Evolutionary conservation across 2,797 vertebrate species (phyloP), one percentile per base, ranked within the genome.

Genomic region (Harpagifer antarcticus): DNA sequence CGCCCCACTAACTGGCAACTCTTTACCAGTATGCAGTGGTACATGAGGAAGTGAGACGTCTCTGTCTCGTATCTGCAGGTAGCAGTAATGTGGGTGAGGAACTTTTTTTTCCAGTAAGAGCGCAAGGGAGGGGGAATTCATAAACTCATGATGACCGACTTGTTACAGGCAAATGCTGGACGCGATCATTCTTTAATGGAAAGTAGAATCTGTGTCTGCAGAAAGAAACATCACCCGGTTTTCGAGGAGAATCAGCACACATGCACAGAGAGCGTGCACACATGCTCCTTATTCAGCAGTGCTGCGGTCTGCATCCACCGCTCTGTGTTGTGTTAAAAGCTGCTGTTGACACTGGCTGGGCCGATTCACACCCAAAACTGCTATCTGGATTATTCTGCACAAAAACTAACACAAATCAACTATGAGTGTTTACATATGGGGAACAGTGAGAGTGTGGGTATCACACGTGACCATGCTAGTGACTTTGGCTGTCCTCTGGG

Each of bases 251-350:
- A 68, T 84, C 85, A 85, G 79, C 70, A 49, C 47, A 62, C 44
- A 31, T 52, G 60, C 43, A 55, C 53, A 40, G 1, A n/a, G 59
- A 20, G 49, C 55, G 54, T 33, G 31, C 55, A 52, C 61, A 55
- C 47, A 47, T 64, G 63, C 10, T 63, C 48, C 84, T 82, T 74
- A 84, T 72, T 84, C 86, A 90, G 84, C 84, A 86, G 64, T 10
- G 27, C 49, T 84, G 84, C 72, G 89, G 83, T 85, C 63, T 65
- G 56, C 43, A 20, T 57, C 59, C 68, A 69, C 72, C 76, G 86
- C 76, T 82, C 40, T 76, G 56, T 53, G 27, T 27, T 5, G 4
- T 27, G 27, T 27, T 78, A 65, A 72, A 81, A 48, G 54, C 63
- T 69, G 40, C 57, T 57, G 80, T 69, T 68, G 44, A 63, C 62